phyloP scores from a whole-genome alignment of 2,113 vertebrate species.

The Xiphophorus hellerii region DNA sequence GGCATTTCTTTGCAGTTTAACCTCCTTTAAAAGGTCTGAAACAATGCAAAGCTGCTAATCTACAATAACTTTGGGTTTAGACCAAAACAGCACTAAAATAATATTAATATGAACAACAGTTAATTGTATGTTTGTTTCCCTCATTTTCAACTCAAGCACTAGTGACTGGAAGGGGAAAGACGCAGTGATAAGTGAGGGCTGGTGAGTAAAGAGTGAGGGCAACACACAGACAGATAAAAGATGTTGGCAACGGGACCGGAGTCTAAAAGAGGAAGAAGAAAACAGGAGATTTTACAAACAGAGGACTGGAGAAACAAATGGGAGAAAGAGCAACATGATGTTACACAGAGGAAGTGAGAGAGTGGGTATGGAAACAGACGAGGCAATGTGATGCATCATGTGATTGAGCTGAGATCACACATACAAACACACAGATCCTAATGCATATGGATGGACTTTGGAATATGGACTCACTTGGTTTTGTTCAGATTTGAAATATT shows the following conservation, averaged over 20 bases:
- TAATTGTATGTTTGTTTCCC: neutral
- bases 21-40: no score
- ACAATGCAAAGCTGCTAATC: no score
- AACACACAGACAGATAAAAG: neutral
- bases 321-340: conserved; percentile 50
- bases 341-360: conserved; percentile 66
- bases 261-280: conserved; percentile 10
- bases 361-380: conserved; percentile 32
- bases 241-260: neutral
- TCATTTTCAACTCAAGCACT: neutral
- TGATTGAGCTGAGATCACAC: conserved; percentile 62
- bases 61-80: no score
- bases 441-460: neutral
- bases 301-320: conserved; percentile 3
- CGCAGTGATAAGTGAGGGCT: neutral
- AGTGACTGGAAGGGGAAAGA: neutral
- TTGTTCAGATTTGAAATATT: neutral
- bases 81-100: neutral
- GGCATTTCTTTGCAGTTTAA: no score
- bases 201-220: neutral
- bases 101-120: neutral
- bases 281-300: neutral
- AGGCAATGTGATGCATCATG: conserved; percentile 68
- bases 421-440: conserved; percentile 12
- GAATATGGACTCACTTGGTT: neutral